Conservation (phyloP, 2,113 vertebrate species). For the Cynoglossus semilaevis region DNA sequence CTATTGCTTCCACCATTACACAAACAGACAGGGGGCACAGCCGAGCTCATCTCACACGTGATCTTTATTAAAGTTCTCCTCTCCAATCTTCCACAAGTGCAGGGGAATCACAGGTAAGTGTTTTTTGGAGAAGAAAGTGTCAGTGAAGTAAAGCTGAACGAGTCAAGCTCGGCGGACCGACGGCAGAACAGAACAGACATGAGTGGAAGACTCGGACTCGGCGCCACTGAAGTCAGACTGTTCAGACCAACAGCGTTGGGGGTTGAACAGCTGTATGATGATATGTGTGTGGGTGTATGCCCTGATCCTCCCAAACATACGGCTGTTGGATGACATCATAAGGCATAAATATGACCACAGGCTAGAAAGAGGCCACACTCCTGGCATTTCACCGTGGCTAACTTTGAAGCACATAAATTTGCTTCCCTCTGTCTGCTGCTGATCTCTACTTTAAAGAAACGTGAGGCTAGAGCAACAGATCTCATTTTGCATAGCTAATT, state of each 20-base stretch:
- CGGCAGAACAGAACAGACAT: constrained; percentile 17
- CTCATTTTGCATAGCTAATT: constrained; percentile 50
- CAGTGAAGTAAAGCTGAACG: constrained; percentile 9
- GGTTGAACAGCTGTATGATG: constrained; percentile 52
- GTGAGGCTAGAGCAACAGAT: neutral
- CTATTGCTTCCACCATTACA: constrained; percentile 93
- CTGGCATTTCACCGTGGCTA: constrained; percentile 38
- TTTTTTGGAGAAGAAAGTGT: neutral
- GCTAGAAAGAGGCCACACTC: constrained; percentile 56
- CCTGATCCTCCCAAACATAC: constrained; percentile 60
- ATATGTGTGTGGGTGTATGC: constrained; percentile 53
- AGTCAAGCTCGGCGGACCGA: constrained; percentile 22
- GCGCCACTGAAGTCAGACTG: constrained; percentile 35
- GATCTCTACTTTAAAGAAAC: constrained; percentile 25
- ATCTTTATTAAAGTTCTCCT: constrained; percentile 7
- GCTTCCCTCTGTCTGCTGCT: constrained; percentile 7
- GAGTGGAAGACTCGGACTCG: constrained; percentile 19
- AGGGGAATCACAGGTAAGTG: constrained; percentile 10
- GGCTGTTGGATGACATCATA: constrained; percentile 69
- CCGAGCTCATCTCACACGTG: constrained; percentile 70
- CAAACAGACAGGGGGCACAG: constrained; percentile 85
- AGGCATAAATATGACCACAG: constrained; percentile 66
- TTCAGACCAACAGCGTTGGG: constrained; percentile 25
- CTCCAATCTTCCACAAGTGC: constrained; percentile 22
- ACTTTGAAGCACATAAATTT: constrained; percentile 25